Base-by-base conservation (phyloP, 2,113 vertebrate genomes). In the Tragelaphus imberbis region DNA sequence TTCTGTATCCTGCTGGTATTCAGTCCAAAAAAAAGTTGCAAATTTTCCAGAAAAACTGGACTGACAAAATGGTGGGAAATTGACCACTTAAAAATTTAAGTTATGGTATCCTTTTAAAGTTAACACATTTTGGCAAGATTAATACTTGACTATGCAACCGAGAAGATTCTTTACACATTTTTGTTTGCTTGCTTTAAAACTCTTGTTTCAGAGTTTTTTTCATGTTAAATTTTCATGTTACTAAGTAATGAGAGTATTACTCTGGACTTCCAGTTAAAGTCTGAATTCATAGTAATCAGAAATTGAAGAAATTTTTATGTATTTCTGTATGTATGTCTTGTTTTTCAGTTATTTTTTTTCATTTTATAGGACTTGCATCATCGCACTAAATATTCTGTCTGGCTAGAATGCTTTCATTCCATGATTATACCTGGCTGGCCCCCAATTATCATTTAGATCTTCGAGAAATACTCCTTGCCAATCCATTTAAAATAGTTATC, bases 331-430 rank as follows among this genome's bases (percentile, higher is more conserved):
- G 33, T 71, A n/a, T 91, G 28, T 28, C 88, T 94, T 95, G n/a
- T 71, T 90, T 94, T 90, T 27, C 95, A 89, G 23, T 97, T 88
- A 49, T 85, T 2, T 58, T 77, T 77, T 95, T 96, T 90, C 44
- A 75, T 71, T 93, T 95, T 82, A 23, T 88, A 88, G 56, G 15
- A 91, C 61, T 92, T 63, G 44, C 2, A 81, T 1, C 89, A 7
- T 91, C 81, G 40, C 88, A 40, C 44, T 93, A 53, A 40, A 15
- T 86, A 65, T 5, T 86, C 27, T 65, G 7, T 82, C 47, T 82
- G 2, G n/a, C n/a, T 88, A 11, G 30, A 79, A 63, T 56, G 51
- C 77, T 85, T 88, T 91, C 27, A 77, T 77, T 19, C 49, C 9
- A 47, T 44, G 27, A 80, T 87, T 44, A 80, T 16, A 44, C 9